These are phyloP conservation scores for Pyrrhia umbra DNA, from an alignment of 2,888 invertebrate genomes.

Conservation along the genomic window DNA sequence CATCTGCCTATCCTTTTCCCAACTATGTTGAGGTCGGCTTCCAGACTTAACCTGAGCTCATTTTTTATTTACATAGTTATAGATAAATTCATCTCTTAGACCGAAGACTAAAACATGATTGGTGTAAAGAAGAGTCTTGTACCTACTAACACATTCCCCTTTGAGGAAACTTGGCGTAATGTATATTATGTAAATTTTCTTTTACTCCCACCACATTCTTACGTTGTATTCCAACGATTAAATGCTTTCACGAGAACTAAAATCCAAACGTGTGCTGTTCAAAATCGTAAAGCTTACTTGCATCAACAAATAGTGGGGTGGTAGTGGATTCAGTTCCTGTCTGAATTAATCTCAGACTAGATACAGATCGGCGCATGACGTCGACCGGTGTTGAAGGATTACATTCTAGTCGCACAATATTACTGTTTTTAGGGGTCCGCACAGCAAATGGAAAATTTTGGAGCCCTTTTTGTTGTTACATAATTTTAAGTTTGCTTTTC, in stretches of 20 bases:
- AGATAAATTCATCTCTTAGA: no score
- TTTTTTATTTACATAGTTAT: no score
- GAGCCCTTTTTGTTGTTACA: no score
- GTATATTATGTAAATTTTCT: not conserved
- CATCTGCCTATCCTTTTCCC: no score
- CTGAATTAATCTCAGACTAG: conserved; percentile 50
- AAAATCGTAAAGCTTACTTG: conserved; percentile 43
- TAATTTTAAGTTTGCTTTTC: no score
- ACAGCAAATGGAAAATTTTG: not conserved
- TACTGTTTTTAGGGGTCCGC: conserved; percentile 26
- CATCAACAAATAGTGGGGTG: conserved; percentile 25
- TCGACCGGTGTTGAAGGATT: conserved; percentile 45
- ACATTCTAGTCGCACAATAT: conserved; percentile 35
- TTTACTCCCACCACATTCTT: not conserved
- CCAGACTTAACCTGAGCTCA: no score
- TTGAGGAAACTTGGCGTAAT: not conserved
- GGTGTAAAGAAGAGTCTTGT: no score
- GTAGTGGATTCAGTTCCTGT: conserved; percentile 19
- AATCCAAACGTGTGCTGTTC: conserved; percentile 23
- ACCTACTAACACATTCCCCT: not conserved
- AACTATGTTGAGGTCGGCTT: no score
- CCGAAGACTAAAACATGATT: no score
- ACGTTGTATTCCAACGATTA: not conserved
- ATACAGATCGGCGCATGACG: conserved; percentile 53
- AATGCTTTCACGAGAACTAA: not conserved